phyloP scores from a whole-genome alignment of 1,140 invertebrate genomes.

The Aleiodes sp. region DNA sequence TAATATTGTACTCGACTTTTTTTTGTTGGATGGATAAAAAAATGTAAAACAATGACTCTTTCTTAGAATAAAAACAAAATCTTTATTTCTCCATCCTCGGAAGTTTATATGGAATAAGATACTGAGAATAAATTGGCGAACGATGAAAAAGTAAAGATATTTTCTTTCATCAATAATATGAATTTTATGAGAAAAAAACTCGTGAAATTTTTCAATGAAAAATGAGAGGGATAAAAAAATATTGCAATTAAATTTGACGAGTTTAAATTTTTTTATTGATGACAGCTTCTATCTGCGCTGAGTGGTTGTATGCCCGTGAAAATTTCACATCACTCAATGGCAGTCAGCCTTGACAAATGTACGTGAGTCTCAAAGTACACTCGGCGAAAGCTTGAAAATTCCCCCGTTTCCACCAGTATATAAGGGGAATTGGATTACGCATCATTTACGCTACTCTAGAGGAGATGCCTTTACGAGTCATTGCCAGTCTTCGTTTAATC shows the following conservation, averaged over 20 bases:
- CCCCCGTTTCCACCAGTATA: neutral
- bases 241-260: too few species aligned
- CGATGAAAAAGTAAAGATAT: too few species aligned
- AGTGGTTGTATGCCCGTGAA: neutral
- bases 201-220: too few species aligned
- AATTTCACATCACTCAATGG: slow-evolving; percentile 17
- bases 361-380: neutral
- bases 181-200: too few species aligned
- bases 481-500: neutral
- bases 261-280: neutral
- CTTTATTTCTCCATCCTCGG: too few species aligned
- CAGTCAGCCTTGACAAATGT: slow-evolving; percentile 27
- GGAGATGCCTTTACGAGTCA: neutral
- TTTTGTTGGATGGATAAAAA: too few species aligned
- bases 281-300: neutral
- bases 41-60: too few species aligned
- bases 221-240: neutral
- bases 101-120: too few species aligned
- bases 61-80: too few species aligned
- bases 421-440: slow-evolving; percentile 12
- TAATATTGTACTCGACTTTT: too few species aligned
- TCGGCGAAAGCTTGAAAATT: neutral
- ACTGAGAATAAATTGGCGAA: too few species aligned
- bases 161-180: too few species aligned
- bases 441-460: slow-evolving; percentile 3